Conservation (phyloP, 2,113 vertebrate species). For the Atrichornis clamosus region DNA sequence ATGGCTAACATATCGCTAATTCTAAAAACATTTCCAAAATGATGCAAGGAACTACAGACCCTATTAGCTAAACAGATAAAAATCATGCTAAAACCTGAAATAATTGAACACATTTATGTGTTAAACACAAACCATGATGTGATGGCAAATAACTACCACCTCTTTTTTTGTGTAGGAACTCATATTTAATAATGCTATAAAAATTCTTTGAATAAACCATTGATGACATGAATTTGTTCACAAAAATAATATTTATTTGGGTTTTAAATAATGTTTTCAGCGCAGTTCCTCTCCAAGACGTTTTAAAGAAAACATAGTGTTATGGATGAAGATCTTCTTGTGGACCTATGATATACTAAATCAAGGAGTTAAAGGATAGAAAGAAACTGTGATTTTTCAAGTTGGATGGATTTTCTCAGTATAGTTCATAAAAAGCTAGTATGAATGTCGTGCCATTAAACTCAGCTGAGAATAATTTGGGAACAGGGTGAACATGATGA, state of each 20-base stretch:
- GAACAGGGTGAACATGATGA: not conserved
- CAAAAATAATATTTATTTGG: not conserved
- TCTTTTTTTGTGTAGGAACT: not conserved
- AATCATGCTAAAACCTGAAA: not conserved
- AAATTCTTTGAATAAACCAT: not conserved
- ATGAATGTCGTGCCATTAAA: not conserved
- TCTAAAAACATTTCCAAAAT: not conserved
- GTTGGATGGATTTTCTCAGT: not conserved
- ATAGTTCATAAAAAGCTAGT: not conserved
- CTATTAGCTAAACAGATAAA: not conserved
- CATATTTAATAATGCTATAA: not conserved
- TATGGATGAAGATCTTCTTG: not conserved
- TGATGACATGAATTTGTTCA: not conserved
- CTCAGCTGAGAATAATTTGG: not conserved
- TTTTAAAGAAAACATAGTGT: not conserved
- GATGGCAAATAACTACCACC: not conserved
- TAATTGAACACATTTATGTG: not conserved
- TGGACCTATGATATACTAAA: not conserved
- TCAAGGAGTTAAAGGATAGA: not conserved
- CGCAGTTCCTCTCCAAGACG: not conserved
- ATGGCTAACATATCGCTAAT: not conserved
- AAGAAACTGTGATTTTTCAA: not conserved
- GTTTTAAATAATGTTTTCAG: not conserved
- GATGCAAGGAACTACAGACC: not conserved
- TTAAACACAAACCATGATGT: not conserved